Base-by-base conservation (phyloP, 2,797 vertebrate genomes). In the Schizopygopsis pylzovi region DNA sequence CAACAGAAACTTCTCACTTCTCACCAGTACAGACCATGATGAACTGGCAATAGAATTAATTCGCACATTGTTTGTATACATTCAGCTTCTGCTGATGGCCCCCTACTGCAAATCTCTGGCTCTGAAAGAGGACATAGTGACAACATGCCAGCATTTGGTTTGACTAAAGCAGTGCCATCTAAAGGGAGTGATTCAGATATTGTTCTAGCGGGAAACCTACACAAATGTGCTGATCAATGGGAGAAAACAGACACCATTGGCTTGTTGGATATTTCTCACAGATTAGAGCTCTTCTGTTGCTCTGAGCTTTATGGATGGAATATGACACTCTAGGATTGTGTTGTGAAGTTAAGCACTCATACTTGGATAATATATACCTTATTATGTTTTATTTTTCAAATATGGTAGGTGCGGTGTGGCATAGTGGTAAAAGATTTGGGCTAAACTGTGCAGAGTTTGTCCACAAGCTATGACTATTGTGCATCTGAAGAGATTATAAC, bases 151-250 rank as follows among this genome's bases (percentile, higher is more conserved):
- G 89, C 80, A 87, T 92, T 90, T 90, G 92, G 85, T 91, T 90
- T 88, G 91, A 92, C 87, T 93, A 90, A 94, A 90, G 79, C 39
- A 78, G 83, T 90, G 88, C 90, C 90, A 91, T 89, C 84, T 77
- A 76, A 88, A 81, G 85, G 85, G 83, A 85, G 83, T 87, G 89
- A 90, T 87, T 89, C 87, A 89, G 89, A 92, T 88, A 59, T 80
- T 90, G 90, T 91, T 92, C 93, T 92, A 89, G 89, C 75, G 81
- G 70, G 39, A 65, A 79, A 84, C 72, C 59, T 56, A 70, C 39
- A 79, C 71, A 78, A 45, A 71, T 45, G 54, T 63, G 79, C 15
- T 73, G 22, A 83, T 43, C 16, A 41, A 83, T 39, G 16, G 52
- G 25, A 16, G 45, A 45, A 79, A 77, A 67, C 28, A 41, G 45